A percentile compares a stretch with the other conserved stretches of the same genome.
Evolutionary conservation across 2,888 invertebrate species (phyloP).

Genomic region (Dusona sp.): DNA sequence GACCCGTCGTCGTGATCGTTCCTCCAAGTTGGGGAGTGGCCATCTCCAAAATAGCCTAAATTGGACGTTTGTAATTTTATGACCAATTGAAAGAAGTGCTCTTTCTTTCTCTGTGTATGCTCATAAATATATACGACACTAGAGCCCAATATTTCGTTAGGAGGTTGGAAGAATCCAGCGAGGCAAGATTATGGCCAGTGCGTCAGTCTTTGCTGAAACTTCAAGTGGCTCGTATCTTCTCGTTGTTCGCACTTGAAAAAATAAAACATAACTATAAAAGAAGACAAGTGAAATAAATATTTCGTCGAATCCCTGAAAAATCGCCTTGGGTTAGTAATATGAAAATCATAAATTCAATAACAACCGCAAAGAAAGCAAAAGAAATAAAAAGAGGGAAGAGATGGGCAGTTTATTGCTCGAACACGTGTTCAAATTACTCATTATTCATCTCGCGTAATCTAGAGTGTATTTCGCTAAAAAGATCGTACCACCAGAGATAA

Average conservation of each 20-base stretch:
- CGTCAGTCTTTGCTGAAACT: conserved; percentile 28
- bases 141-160: neutral
- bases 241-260: neutral
- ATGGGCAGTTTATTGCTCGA: conserved; percentile 3
- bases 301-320: neutral
- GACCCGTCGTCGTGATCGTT: neutral
- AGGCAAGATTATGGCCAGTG: neutral
- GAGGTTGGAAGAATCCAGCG: conserved; percentile 1
- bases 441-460: conserved; percentile 15
- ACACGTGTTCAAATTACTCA: conserved; percentile 13
- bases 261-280: neutral
- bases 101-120: neutral
- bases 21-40: neutral
- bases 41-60: conserved; percentile 33
- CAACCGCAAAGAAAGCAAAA: neutral
- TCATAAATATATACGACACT: neutral
- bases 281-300: neutral
- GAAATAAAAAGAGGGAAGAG: neutral
- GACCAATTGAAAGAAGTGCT: conserved; percentile 33
- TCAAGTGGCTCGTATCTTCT: conserved; percentile 2
- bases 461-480: conserved; percentile 11
- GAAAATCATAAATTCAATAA: neutral
- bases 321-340: neutral
- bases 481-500: conserved; percentile 38
- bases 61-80: conserved; percentile 38